Conservation (phyloP, 2,888 invertebrate species). For the Catocala fraxini region DNA sequence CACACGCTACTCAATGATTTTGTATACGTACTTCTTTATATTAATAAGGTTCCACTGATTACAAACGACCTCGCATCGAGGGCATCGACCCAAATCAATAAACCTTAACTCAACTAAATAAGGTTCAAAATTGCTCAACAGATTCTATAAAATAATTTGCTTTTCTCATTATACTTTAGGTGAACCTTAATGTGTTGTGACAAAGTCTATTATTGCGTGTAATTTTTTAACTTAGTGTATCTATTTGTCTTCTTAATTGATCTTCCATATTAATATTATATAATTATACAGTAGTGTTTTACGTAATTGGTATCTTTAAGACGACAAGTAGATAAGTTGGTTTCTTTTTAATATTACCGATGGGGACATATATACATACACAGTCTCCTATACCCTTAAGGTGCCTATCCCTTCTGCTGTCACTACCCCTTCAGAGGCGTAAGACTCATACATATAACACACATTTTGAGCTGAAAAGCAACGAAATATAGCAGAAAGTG, state of each 20-base stretch:
- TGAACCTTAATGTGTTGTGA: neutral
- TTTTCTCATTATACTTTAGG: neutral
- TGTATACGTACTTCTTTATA: conserved; percentile 34
- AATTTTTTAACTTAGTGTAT: neutral
- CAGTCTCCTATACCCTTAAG: no score
- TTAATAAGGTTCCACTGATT: conserved; percentile 42
- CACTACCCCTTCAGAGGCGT: no score
- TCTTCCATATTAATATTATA: conserved; percentile 6
- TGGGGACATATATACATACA: no score
- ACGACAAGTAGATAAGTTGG: no score
- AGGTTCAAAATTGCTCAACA: conserved; percentile 19
- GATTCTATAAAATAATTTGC: neutral
- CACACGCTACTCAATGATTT: neutral
- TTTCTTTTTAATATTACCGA: no score
- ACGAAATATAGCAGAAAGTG: no score
- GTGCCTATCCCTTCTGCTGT: no score
- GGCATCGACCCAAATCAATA: conserved; percentile 16
- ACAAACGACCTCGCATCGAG: conserved; percentile 45
- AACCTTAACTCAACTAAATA: conserved; percentile 23
- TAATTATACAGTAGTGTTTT: conserved; percentile 3
- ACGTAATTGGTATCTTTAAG: no score
- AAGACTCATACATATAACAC: no score
- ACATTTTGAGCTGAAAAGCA: no score
- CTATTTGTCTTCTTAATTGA: conserved; percentile 1
- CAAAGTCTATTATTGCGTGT: conserved; percentile 8